These are phyloP conservation scores for Carollia perspicillata DNA, from an alignment of 2,113 vertebrate species.

Conservation along the genomic window DNA sequence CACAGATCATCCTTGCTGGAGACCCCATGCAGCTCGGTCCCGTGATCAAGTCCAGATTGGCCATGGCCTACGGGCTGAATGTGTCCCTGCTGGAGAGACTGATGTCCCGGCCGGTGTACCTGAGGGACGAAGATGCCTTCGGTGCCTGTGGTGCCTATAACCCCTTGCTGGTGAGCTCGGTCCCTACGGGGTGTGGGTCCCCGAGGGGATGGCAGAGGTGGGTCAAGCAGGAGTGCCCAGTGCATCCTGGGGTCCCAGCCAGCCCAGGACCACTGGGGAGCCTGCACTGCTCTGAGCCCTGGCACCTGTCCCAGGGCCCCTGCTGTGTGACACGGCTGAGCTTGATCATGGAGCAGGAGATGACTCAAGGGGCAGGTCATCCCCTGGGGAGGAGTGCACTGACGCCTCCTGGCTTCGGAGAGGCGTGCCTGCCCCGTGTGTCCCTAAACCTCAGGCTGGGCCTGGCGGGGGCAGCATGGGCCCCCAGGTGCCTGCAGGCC, in stretches of 20 bases:
- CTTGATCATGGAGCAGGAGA: not conserved
- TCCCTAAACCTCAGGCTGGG: not conserved
- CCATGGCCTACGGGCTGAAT: conserved; percentile 88
- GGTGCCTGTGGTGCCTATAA: conserved; percentile 87
- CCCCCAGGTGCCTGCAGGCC: not conserved
- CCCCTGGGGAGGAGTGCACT: not conserved
- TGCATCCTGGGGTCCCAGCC: not conserved
- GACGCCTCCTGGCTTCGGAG: not conserved
- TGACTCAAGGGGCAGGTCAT: not conserved
- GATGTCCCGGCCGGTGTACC: conserved; percentile 86
- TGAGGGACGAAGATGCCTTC: conserved; percentile 83
- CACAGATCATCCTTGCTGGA: conserved; percentile 91
- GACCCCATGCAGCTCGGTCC: conserved; percentile 96
- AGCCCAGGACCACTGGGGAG: not conserved
- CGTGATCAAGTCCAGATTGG: conserved; percentile 89
- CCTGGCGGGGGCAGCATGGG: not conserved
- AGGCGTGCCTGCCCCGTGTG: not conserved
- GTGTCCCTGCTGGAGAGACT: conserved; percentile 92
- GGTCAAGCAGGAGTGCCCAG: no score
- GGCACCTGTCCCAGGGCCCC: not conserved
- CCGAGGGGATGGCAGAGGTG: not conserved
- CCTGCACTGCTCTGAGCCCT: accelerated
- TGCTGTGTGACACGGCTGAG: not conserved
- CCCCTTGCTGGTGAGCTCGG: conserved; percentile 89
- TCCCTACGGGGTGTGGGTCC: not conserved